These are phyloP conservation scores for Illadopsis cleaveri DNA, from an alignment of 2,113 vertebrate species.

Conservation along the genomic window DNA sequence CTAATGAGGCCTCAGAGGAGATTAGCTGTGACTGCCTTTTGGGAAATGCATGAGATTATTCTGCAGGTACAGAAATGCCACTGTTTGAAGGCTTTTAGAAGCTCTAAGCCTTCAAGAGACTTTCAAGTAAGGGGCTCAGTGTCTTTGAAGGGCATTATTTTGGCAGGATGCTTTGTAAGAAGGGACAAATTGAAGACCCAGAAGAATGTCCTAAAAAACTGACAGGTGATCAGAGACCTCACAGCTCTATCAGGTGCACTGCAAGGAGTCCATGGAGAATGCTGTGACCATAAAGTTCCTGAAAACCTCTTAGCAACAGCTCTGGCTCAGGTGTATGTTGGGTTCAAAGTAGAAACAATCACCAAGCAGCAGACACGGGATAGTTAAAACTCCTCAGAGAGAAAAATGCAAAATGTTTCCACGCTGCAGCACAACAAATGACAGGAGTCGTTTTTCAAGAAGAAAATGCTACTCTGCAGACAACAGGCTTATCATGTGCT, in stretches of 20 bases:
- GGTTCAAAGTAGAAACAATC: background rate
- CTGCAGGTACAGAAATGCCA: background rate
- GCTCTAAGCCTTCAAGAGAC: background rate
- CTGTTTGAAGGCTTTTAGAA: background rate
- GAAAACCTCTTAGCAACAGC: background rate
- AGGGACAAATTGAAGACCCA: background rate
- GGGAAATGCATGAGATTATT: background rate
- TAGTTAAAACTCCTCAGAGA: background rate
- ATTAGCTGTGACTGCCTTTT: background rate
- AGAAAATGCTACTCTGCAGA: background rate
- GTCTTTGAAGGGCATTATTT: background rate
- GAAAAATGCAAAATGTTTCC: background rate
- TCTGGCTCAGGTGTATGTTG: background rate
- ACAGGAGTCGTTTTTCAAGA: background rate
- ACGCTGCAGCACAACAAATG: background rate
- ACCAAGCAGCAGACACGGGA: background rate
- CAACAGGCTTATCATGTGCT: background rate
- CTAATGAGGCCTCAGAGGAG: slow-evolving; percentile 48
- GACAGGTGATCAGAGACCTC: background rate
- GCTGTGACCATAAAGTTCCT: background rate
- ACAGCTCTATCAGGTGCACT: background rate
- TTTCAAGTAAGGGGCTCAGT: background rate
- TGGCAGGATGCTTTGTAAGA: background rate
- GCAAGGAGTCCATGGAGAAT: background rate
- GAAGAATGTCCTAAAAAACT: background rate